phyloP scores from a whole-genome alignment of 2,797 vertebrate species.

The Cuculus canorus region DNA sequence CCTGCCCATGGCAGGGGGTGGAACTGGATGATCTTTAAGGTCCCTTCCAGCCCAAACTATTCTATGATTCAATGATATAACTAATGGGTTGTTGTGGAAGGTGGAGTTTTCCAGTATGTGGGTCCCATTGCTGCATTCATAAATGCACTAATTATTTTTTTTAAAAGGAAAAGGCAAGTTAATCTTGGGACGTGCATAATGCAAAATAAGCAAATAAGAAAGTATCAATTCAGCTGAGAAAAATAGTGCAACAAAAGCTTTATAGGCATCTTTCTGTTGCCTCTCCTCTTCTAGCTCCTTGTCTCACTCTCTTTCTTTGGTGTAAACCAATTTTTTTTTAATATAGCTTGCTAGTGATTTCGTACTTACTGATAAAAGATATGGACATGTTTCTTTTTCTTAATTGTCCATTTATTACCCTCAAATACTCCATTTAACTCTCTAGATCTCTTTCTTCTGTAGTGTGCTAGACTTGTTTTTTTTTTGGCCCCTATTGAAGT shows the following conservation, averaged over 20 bases:
- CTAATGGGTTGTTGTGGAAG: not conserved
- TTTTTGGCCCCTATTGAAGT: not conserved
- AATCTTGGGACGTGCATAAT: not conserved
- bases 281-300: not conserved
- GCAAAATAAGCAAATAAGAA: not conserved
- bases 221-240: not conserved
- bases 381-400: not conserved
- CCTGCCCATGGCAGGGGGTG: no score
- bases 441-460: not conserved
- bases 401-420: not conserved
- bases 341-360: not conserved
- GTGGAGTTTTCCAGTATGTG: constrained; percentile 21
- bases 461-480: not conserved
- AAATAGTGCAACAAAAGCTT: not conserved
- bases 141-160: not conserved
- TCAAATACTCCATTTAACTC: not conserved
- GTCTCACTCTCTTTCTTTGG: not conserved
- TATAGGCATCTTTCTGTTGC: not conserved
- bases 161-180: constrained; percentile 1
- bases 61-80: no score
- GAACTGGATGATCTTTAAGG: no score
- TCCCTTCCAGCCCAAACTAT: no score
- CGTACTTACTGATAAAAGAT: not conserved
- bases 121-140: not conserved
- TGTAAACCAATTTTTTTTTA: not conserved